Conservation (phyloP, 2,113 vertebrate genomes). For the Pyxicephalus adspersus region DNA sequence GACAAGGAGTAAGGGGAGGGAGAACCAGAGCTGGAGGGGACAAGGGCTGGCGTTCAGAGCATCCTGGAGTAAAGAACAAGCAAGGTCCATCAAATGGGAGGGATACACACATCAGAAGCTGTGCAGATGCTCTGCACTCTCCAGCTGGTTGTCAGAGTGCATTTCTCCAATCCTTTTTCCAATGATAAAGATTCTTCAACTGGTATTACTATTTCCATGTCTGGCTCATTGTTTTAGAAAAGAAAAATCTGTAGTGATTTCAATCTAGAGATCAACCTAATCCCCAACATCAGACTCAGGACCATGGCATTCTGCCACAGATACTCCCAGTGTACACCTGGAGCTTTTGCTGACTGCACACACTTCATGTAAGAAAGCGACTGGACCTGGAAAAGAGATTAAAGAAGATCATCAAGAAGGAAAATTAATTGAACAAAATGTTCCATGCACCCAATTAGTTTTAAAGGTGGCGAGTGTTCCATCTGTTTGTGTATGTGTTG, state of each 20-base stretch:
- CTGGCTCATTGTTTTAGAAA: conserved; percentile 17
- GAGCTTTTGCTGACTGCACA: conserved; percentile 25
- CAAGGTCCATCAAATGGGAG: conserved; percentile 51
- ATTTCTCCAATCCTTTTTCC: conserved; percentile 23
- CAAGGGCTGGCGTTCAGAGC: conserved; percentile 52
- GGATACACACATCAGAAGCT: conserved; percentile 35
- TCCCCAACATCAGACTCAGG: neutral
- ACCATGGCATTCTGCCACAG: conserved; percentile 59
- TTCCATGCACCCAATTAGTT: conserved; percentile 38
- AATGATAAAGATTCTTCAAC: conserved; percentile 60
- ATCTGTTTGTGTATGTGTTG: conserved; percentile 26
- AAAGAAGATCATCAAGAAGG: conserved; percentile 25
- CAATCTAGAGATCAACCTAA: conserved; percentile 55
- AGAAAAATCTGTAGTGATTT: conserved; percentile 39
- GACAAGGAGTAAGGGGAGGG: conserved; percentile 51
- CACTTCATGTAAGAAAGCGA: neutral
- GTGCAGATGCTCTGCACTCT: conserved; percentile 50
- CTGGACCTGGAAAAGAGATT: conserved; percentile 5
- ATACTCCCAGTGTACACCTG: conserved; percentile 55
- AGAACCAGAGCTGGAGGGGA: conserved; percentile 45
- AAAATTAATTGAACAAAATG: conserved; percentile 55
- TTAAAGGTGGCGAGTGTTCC: conserved; percentile 60
- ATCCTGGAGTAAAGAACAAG: conserved; percentile 47
- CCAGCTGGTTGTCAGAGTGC: conserved; percentile 32
- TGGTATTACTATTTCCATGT: conserved; percentile 50